Conservation (phyloP, 2,888 invertebrate genomes). For the Coremacera marginata region DNA sequence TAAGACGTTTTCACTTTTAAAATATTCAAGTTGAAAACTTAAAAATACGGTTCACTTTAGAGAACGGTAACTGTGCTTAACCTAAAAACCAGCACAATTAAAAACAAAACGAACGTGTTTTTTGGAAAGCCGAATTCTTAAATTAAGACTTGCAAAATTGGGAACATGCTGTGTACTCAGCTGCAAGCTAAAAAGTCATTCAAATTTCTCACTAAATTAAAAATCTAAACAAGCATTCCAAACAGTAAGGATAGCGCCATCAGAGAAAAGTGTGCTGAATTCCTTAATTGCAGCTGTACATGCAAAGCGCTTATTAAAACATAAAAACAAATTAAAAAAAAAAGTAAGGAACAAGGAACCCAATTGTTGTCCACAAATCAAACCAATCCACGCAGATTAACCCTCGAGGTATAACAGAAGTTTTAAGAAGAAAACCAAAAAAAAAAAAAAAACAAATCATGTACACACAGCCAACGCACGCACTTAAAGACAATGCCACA, state of each 20-base stretch:
- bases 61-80: not conserved
- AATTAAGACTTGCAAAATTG: too few relatives aligned
- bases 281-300: not conserved
- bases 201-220: not conserved
- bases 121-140: not conserved
- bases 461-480: not conserved
- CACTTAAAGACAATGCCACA: not conserved
- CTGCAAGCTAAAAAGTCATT: not conserved
- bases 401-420: not conserved
- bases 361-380: not conserved
- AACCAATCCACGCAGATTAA: not conserved
- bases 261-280: not conserved
- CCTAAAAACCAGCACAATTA: not conserved
- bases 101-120: not conserved
- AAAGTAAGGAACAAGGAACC: not conserved
- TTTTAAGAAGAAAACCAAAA: too few relatives aligned
- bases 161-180: not conserved
- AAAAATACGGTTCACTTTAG: too few relatives aligned
- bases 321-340: not conserved
- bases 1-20: too few relatives aligned
- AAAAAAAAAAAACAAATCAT: not conserved
- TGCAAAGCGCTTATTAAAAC: not conserved
- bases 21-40: too few relatives aligned
- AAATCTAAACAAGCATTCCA: not conserved
- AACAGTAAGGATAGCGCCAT: not conserved